Evolutionary conservation across 2,888 invertebrate genomes (phyloP).

Genomic region (Euphydryas editha): DNA sequence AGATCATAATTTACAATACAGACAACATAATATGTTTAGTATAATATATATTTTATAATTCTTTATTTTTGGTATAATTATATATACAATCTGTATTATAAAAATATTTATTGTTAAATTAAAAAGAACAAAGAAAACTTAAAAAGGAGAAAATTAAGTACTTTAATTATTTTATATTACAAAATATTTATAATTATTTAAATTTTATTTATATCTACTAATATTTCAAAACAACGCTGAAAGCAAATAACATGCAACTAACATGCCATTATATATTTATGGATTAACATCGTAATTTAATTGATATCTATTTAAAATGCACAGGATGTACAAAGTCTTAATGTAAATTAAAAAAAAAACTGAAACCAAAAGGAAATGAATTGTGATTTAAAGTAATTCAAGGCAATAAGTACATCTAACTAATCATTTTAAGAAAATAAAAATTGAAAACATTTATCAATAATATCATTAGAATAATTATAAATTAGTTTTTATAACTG

Average conservation of each 20-base stretch:
- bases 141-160: slow-evolving; percentile 40
- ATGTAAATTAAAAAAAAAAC: background rate
- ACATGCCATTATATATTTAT: slow-evolving; percentile 8
- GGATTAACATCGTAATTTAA: background rate
- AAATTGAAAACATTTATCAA: background rate
- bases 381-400: background rate
- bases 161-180: slow-evolving; percentile 22
- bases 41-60: background rate
- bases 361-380: background rate
- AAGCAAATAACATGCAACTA: slow-evolving; percentile 5
- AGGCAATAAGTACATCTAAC: background rate
- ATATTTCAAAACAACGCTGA: slow-evolving; percentile 21
- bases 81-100: slow-evolving; percentile 14
- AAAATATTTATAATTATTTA: slow-evolving; percentile 17
- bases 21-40: background rate
- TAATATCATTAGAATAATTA: background rate
- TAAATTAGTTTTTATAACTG: background rate
- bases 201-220: slow-evolving; percentile 8
- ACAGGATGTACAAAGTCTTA: background rate
- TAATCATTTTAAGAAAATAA: background rate
- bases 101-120: background rate
- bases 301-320: background rate
- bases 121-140: slow-evolving; percentile 4
- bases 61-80: background rate
- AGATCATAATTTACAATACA: slow-evolving; percentile 34